A percentile compares a stretch with the other conserved stretches of the same genome.
Evolutionary conservation across 1,140 invertebrate species (phyloP).

Genomic region (Drosophila burlai): DNA sequence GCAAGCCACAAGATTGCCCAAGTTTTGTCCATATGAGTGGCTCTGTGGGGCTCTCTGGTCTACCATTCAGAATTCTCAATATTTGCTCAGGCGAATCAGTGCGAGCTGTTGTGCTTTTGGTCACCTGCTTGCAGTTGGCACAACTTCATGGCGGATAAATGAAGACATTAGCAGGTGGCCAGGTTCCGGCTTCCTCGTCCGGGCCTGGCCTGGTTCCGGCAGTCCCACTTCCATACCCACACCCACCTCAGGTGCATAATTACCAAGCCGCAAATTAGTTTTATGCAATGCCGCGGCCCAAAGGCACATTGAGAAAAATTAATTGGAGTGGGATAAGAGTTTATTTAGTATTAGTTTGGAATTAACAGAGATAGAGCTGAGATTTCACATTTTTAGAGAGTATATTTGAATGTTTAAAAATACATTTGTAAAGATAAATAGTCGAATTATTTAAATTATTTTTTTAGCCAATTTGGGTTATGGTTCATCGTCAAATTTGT

Average conservation of each 20-base stretch:
- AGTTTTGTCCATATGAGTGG: constrained; percentile 8
- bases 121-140: constrained; percentile 42
- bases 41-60: background rate
- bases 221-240: background rate
- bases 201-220: constrained; percentile 3
- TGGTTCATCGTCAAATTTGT: no score
- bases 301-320: constrained; percentile 10
- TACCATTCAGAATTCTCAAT: constrained; percentile 12
- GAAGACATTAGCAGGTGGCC: constrained; percentile 59
- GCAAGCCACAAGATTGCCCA: constrained; percentile 1
- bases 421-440: background rate
- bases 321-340: background rate
- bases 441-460: no score
- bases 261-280: constrained; percentile 78
- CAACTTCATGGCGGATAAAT: constrained; percentile 46
- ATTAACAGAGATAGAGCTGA: background rate
- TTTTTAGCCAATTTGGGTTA: no score
- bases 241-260: constrained; percentile 34
- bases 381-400: background rate
- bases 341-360: no score
- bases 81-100: constrained; percentile 13
- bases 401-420: background rate
- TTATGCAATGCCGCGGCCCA: constrained; percentile 50
- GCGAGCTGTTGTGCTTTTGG: constrained; percentile 22
- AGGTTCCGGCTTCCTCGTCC: constrained; percentile 3